Percentiles rank a stretch among this genome's conserved stretches.
Conservation (phyloP, 2,888 invertebrate genomes). For the Campoplex capitator region DNA sequence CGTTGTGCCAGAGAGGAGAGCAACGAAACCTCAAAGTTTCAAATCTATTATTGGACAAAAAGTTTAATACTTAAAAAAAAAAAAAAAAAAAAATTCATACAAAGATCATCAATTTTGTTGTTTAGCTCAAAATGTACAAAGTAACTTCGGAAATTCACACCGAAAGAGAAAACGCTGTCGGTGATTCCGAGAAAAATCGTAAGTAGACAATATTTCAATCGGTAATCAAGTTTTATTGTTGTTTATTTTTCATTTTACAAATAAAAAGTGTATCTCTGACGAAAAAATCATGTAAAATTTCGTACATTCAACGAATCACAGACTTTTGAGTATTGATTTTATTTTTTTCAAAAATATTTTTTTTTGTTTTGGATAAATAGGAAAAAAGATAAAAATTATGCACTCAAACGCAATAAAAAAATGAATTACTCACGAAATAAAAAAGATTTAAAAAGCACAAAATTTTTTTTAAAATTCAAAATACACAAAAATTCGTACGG, state of each 20-base stretch:
- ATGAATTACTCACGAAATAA: neutral
- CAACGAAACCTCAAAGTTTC: neutral
- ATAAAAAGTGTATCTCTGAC: too few species aligned
- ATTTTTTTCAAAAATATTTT: too few species aligned
- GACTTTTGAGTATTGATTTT: neutral
- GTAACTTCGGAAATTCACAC: conserved; percentile 91
- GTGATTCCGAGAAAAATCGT: conserved; percentile 82
- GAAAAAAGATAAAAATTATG: neutral
- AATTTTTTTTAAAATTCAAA: neutral
- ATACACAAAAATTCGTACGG: neutral
- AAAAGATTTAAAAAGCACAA: neutral
- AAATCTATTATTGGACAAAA: neutral
- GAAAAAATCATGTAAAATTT: neutral
- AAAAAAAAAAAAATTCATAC: neutral
- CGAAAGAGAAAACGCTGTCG: conserved; percentile 86
- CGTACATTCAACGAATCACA: neutral
- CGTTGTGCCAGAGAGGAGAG: neutral
- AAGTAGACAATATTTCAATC: conserved; percentile 69
- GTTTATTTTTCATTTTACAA: too few species aligned
- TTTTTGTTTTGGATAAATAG: neutral
- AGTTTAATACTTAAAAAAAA: too few species aligned
- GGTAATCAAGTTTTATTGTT: neutral
- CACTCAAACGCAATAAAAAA: too few species aligned
- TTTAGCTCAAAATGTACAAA: conserved; percentile 78
- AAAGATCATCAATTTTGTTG: conserved; percentile 45